Conservation (phyloP, 2,888 invertebrate genomes). For the Agriopis leucophaearia region DNA sequence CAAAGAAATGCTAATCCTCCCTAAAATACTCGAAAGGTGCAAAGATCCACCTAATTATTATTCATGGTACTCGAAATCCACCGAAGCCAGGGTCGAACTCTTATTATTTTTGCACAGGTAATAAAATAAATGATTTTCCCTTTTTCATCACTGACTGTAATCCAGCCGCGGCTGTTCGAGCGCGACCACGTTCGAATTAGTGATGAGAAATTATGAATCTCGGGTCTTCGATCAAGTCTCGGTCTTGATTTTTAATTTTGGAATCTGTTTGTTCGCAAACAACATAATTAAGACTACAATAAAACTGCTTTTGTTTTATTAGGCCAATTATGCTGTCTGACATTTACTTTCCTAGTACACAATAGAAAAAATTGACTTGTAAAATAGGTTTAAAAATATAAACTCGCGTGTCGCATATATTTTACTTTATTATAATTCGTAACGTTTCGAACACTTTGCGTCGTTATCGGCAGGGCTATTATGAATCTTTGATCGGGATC, state of each 20-base stretch:
- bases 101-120: conserved; percentile 70
- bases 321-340: too few relatives aligned
- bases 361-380: too few relatives aligned
- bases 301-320: too few relatives aligned
- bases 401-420: too few relatives aligned
- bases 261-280: neutral
- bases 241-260: neutral
- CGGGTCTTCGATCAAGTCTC: conserved; percentile 14
- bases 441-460: too few relatives aligned
- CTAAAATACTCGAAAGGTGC: conserved; percentile 30
- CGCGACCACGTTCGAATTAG: conserved; percentile 50
- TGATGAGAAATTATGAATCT: conserved; percentile 40
- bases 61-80: conserved; percentile 54
- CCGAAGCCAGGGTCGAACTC: conserved; percentile 56
- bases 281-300: too few relatives aligned
- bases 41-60: conserved; percentile 56
- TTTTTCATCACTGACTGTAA: conserved; percentile 65
- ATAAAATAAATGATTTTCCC: conserved; percentile 77
- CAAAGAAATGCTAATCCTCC: conserved; percentile 31
- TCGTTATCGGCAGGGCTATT: too few relatives aligned
- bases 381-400: too few relatives aligned
- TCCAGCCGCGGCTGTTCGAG: conserved; percentile 47
- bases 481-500: too few relatives aligned
- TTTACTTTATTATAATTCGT: too few relatives aligned
- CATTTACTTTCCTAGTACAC: too few relatives aligned